Conservation (phyloP, 2,113 vertebrate species). For the Entosphenus tridentatus region DNA sequence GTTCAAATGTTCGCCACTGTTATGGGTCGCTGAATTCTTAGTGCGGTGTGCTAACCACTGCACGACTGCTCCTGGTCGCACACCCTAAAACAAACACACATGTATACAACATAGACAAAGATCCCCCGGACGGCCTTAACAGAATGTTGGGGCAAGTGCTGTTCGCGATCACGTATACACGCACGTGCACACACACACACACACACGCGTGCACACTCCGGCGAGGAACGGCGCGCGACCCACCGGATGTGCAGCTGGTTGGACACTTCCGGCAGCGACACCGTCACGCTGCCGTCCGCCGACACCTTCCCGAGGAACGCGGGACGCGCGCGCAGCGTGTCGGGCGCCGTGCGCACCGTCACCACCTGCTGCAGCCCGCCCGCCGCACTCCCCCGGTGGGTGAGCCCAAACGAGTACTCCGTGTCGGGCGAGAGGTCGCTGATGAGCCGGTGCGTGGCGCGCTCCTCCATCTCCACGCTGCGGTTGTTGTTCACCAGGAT, state of each 20-base stretch:
- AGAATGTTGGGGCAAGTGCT: too few species aligned
- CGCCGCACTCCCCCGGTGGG: conserved; percentile 45
- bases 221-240: conserved; percentile 11
- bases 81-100: too few species aligned
- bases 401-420: conserved; percentile 63
- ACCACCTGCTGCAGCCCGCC: conserved; percentile 58
- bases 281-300: conserved; percentile 38
- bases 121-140: too few species aligned
- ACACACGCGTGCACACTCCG: too few species aligned
- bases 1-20: too few species aligned
- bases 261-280: conserved; percentile 44
- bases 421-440: conserved; percentile 53
- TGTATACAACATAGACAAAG: too few species aligned
- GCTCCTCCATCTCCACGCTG: conserved; percentile 57
- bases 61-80: too few species aligned
- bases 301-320: conserved; percentile 46
- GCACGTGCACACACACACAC: too few species aligned
- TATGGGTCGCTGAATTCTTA: too few species aligned
- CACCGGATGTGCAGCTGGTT: conserved; percentile 51
- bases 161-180: too few species aligned
- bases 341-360: conserved; percentile 46
- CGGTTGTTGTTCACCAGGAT: conserved; percentile 45
- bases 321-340: conserved; percentile 45
- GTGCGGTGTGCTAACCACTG: too few species aligned
- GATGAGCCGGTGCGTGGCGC: conserved; percentile 52